Percentiles rank a stretch among this genome's conserved stretches.
Evolutionary conservation across 2,113 vertebrate species (phyloP).

Genomic region (Lepisosteus osseus): DNA sequence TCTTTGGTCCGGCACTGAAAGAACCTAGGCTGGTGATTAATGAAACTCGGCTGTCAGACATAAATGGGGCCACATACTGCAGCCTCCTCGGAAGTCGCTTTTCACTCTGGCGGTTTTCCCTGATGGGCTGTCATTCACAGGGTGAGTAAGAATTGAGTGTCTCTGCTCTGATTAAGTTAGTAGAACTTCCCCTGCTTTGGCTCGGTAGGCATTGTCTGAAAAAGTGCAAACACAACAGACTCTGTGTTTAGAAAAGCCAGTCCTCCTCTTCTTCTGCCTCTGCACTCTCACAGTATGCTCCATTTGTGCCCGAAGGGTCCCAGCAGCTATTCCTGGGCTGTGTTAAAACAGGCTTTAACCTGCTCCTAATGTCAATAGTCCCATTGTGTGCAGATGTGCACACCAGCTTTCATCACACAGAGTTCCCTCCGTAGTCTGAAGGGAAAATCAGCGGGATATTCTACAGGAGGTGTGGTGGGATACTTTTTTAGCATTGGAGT

Average conservation of each 20-base stretch:
- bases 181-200: background rate
- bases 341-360: conserved; percentile 70
- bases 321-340: conserved; percentile 48
- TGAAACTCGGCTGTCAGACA: too few species aligned
- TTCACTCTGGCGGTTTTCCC: too few species aligned
- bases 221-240: conserved; percentile 44
- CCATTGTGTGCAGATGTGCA: conserved; percentile 71
- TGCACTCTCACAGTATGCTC: conserved; percentile 20
- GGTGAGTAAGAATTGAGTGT: too few species aligned
- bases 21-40: too few species aligned
- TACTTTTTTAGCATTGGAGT: background rate
- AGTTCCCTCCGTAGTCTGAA: conserved; percentile 52
- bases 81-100: too few species aligned
- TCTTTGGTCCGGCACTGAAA: too few species aligned
- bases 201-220: background rate
- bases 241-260: conserved; percentile 25
- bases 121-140: too few species aligned
- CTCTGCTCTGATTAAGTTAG: too few species aligned
- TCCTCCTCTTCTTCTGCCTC: conserved; percentile 36
- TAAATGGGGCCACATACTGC: too few species aligned
- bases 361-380: conserved; percentile 65
- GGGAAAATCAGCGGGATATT: conserved; percentile 15
- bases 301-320: conserved; percentile 1
- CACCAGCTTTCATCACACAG: conserved; percentile 64
- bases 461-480: background rate